Evolutionary conservation across 2,888 invertebrate species (phyloP), one percentile per base, ranked within the genome.

Genomic region (Alsophila aescularia): DNA sequence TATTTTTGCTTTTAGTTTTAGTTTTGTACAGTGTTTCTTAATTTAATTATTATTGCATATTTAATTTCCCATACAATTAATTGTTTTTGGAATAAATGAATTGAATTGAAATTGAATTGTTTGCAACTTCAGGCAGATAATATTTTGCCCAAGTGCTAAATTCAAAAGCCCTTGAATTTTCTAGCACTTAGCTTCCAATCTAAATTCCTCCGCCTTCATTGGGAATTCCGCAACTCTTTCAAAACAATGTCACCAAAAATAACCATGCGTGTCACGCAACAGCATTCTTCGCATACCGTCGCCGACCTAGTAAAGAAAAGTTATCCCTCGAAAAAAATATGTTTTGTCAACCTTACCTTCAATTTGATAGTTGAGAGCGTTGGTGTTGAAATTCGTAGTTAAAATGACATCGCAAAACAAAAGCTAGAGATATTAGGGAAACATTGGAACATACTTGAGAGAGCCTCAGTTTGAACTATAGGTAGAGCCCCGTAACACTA

Each of bases 201-300:
- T 39, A 40, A 54, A 60, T 58, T 58, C 49, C 44, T 34, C 41
- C 10, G 58, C 57, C 43, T 57, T 48, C 52, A 34, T 40, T 43
- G 32, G 39, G 36, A 39, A 63, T 41, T 36, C 58, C 54, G 18
- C 52, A 44, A 53, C 59, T 64, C 57, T 64, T 69, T 67, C 66
- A 67, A 70, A 70, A 70, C 67, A 70, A 66, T 58, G 52, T 44
- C 16, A 9, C 42, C 51, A 15, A 58, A 66, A 70, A 70, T 67
- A 72, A 52, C 55, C 52, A 53, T 50, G 45, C 48, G 63, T 59
- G 67, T 54, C 68, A 64, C 63, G 61, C 62, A 64, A 48, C 56
- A 41, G 52, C 64, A 59, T 69, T 62, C 63, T 49, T 59, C 35
- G 56, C 60, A 60, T 70, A 58, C 58, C 58, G 18, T 6, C 35